These are phyloP conservation scores for Hipparchia sbordonii DNA, from an alignment of 2,888 invertebrate species.

Conservation along the genomic window DNA sequence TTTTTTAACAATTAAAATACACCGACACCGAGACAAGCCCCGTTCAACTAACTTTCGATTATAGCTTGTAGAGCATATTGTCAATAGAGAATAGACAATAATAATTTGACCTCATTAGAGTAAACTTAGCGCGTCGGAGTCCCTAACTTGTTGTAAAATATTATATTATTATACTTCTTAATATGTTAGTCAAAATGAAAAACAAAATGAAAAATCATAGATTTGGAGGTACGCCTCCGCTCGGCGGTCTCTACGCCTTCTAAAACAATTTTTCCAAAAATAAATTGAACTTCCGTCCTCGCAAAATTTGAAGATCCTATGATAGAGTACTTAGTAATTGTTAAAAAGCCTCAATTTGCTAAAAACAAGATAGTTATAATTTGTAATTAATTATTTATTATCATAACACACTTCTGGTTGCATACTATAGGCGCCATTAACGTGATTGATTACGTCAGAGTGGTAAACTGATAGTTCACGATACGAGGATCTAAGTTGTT, in stretches of 20 bases:
- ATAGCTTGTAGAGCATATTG: constrained; percentile 22
- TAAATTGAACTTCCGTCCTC: not conserved
- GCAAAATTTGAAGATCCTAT: not conserved
- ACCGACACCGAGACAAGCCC: not conserved
- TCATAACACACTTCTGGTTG: no score
- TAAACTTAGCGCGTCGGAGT: constrained; percentile 35
- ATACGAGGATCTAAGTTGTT: not conserved
- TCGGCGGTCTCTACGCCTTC: constrained; percentile 33
- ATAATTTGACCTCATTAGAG: constrained; percentile 38
- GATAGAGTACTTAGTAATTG: not conserved
- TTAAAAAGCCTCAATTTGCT: no score
- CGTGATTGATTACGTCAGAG: no score
- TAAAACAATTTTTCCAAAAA: not conserved
- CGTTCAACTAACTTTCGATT: constrained; percentile 8
- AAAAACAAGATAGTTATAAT: no score
- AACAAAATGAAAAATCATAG: constrained; percentile 39
- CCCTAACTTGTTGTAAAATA: constrained; percentile 38
- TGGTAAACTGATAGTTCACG: no score
- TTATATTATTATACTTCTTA: constrained; percentile 44
- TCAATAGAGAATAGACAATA: not conserved
- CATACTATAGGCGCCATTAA: no score
- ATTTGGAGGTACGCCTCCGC: constrained; percentile 35
- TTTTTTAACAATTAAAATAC: constrained; percentile 24
- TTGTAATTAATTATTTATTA: no score
- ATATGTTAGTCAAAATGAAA: constrained; percentile 44